Base-by-base conservation (phyloP, 1,140 invertebrate species). In the Lepidotrigona ventralis region DNA sequence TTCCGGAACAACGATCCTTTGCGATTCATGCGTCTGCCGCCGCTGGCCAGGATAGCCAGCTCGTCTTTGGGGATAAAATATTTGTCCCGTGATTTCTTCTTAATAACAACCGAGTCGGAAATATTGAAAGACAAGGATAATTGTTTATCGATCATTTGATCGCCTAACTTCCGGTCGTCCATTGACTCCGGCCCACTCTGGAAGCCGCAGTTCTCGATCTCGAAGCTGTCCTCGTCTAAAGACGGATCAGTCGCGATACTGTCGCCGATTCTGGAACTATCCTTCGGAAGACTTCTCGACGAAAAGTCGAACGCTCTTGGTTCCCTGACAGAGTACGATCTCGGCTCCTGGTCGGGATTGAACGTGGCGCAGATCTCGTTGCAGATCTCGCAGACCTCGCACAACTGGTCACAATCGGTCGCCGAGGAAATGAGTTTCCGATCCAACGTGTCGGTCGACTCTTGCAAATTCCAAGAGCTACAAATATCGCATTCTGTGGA, bases 401-500 rank as follows among this genome's bases (percentile, higher is more conserved):
- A 92, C 4, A 90, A 63, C 9, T 89, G 88, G 14, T 90, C 88
- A 14, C 81, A 88, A 1, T 84, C 58, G 19, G 39, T 70, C 1
- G 81, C 11, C 1, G 81, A 39, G 17, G 60, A 58, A 19, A 85
- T 39, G 5, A 76, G 33, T 21, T 88, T 85, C 6, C 71, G 54
- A 15, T 91, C 89, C 0, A 90, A 54, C 1, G 81, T 66, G 6
- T 92, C 92, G 0, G 77, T 73, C 1, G 90, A 87, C 11, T 92
- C 92, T 1, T 84, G 91, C 0, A 93, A 58, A 66, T 93, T 92
- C 79, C 90, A 91, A 15, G 92, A 90, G 39, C 91, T 92, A 80
- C 94, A 94, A 23, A 94, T 93, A 58, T 94, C 93, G 80, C 94
- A 94, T 64, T 93, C 93, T 0, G 91, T 92, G 0, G 93, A 93